Evolutionary conservation across 92 coral and sea anemone species (phyloP).

Genomic region (Metridium senile): DNA sequence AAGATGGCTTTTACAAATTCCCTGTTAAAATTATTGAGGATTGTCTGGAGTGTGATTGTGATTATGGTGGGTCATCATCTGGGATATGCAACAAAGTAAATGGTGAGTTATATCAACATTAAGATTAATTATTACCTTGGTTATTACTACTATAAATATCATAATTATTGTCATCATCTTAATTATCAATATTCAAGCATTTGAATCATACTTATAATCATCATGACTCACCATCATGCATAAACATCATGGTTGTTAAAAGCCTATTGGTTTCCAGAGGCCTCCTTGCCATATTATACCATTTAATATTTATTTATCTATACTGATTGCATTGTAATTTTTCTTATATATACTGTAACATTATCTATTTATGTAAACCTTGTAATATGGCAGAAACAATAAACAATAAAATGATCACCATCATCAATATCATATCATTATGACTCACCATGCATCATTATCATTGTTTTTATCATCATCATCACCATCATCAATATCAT

Average conservation of each 20-base stretch:
- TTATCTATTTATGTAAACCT: too few species aligned
- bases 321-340: too few species aligned
- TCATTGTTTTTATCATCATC: background rate
- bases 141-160: background rate
- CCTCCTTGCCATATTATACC: too few species aligned
- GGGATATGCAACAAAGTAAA: constrained; percentile 77
- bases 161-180: background rate
- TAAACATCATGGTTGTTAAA: too few species aligned
- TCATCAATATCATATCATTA: too few species aligned
- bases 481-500: background rate
- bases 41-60: constrained; percentile 85
- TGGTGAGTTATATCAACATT: constrained; percentile 59
- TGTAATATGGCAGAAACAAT: too few species aligned
- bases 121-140: too few species aligned
- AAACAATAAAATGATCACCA: too few species aligned
- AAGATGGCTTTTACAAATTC: constrained; percentile 77
- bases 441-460: too few species aligned
- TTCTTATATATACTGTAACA: too few species aligned
- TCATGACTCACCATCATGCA: background rate
- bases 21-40: constrained; percentile 58
- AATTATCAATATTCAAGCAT: background rate
- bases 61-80: constrained; percentile 80
- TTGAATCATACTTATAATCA: background rate
- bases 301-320: too few species aligned
- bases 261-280: too few species aligned